Evolutionary conservation across 2,797 vertebrate species (phyloP), one percentile per base, ranked within the genome.

Genomic region (Hippocampus kuda): DNA sequence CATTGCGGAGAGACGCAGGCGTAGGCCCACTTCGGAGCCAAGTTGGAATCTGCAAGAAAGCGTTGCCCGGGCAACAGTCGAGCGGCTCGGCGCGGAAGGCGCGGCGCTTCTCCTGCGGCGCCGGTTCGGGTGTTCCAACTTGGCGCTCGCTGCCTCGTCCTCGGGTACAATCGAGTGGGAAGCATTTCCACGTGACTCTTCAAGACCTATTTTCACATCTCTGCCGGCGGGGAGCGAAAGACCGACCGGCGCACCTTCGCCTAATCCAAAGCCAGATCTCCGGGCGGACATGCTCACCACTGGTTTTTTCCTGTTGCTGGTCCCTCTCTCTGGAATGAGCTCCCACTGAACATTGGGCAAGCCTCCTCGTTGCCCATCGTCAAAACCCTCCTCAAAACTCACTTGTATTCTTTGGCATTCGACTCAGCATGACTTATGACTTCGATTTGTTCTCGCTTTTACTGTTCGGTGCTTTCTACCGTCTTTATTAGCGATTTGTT

Each of bases 1-100:
- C 73, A 82, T 79, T 75, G 82, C 65, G 72, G 73, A 76, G 77
- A 83, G 78, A 82, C 75, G 79, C 77, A 73, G 79, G 76, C 82
- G 83, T 82, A 68, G 48, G 83, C 81, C 51, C 75, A 79, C 80
- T 78, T 75, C 84, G 85, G 86, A 87, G 85, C 73, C 71, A 46
- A 87, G 82, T 89, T 86, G 82, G 70, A 86, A 88, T 89, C 85
- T 89, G 83, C 68, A 76, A 80, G 84, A 85, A 87, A 74, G 75
- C 75, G 88, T 91, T 91, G 89, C 90, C 87, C 77, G 84, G 87
- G 90, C 80, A 92, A 90, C 90, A 77, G 80, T 72, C 83, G 74
- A 72, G 79, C 85, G 16, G 53, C 62, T 65, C 76, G 81, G 82
- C 81, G 79, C 81, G 82, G 26, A 87, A 73, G 62, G 63, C 83